Evolutionary conservation across 2,888 invertebrate genomes (phyloP).

Genomic region (Metalampra italica): DNA sequence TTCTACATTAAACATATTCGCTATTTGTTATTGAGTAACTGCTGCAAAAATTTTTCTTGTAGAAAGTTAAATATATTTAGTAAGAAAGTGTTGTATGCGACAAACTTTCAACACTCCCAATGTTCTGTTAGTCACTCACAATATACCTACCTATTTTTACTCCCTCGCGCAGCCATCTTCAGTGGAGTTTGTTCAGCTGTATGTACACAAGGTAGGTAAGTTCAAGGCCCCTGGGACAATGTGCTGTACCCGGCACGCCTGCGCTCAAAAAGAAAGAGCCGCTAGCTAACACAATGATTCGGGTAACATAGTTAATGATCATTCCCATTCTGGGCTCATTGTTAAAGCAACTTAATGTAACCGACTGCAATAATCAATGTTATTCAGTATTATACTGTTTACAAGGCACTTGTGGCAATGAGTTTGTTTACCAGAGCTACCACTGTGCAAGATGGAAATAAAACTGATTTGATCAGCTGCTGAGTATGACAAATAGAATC

Average conservation of each 20-base stretch:
- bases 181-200: slow-evolving; percentile 54
- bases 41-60: too few relatives aligned
- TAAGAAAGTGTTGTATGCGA: too few relatives aligned
- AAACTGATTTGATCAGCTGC: too few relatives aligned
- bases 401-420: not conserved
- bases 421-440: not conserved
- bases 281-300: slow-evolving; percentile 17
- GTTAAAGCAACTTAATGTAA: slow-evolving; percentile 17
- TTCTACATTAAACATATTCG: too few relatives aligned
- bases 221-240: slow-evolving; percentile 64
- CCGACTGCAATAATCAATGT: slow-evolving; percentile 8
- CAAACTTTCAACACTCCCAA: too few relatives aligned
- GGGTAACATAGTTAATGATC: slow-evolving; percentile 21
- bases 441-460: not conserved
- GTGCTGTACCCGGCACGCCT: slow-evolving; percentile 7
- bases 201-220: slow-evolving; percentile 31
- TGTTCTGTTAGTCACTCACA: not conserved
- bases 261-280: slow-evolving; percentile 9
- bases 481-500: too few relatives aligned
- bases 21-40: too few relatives aligned
- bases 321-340: slow-evolving; percentile 14
- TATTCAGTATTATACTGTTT: slow-evolving; percentile 3
- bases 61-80: too few relatives aligned
- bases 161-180: slow-evolving; percentile 26
- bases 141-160: slow-evolving; percentile 11